These are phyloP conservation scores for Sebastes itinus DNA, from an alignment of 2,797 vertebrate species.

Conservation along the genomic window DNA sequence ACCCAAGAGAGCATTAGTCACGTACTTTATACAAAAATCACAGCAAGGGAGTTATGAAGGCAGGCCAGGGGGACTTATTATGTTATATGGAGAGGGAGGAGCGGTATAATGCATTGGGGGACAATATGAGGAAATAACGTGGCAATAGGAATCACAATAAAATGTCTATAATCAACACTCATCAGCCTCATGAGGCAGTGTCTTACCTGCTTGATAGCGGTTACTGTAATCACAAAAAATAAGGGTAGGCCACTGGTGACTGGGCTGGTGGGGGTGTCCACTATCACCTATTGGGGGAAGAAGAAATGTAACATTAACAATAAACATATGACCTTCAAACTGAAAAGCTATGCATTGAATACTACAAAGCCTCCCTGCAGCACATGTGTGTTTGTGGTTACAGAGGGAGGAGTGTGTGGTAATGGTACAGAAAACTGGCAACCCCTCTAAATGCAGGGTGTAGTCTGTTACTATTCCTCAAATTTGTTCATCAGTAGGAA, in stretches of 20 bases:
- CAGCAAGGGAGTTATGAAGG: conserved; percentile 35
- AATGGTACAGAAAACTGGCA: not conserved
- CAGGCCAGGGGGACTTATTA: not conserved
- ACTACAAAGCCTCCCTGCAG: not conserved
- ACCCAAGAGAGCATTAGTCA: conserved; percentile 57
- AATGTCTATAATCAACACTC: not conserved
- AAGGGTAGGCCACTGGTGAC: conserved; percentile 98
- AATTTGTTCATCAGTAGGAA: conserved; percentile 30
- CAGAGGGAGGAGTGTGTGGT: conserved; percentile 13
- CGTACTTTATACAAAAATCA: conserved; percentile 52
- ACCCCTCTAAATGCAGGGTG: conserved; percentile 56
- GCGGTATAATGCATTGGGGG: conserved; percentile 2
- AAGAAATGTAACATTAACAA: not conserved
- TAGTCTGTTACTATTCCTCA: conserved; percentile 28
- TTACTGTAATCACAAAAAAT: conserved; percentile 99
- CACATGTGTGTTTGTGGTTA: conserved; percentile 9
- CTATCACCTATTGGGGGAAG: conserved; percentile 88
- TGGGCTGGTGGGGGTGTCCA: conserved; percentile 98
- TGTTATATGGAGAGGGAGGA: conserved; percentile 3
- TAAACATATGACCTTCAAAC: conserved; percentile 8
- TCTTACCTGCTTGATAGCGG: conserved; percentile 97
- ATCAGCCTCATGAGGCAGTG: not conserved
- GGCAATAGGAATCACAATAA: conserved; percentile 2
- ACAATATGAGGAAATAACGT: conserved; percentile 19
- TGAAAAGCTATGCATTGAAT: not conserved